Conservation (phyloP, 2,797 vertebrate species). For the Poecilia wingei region DNA sequence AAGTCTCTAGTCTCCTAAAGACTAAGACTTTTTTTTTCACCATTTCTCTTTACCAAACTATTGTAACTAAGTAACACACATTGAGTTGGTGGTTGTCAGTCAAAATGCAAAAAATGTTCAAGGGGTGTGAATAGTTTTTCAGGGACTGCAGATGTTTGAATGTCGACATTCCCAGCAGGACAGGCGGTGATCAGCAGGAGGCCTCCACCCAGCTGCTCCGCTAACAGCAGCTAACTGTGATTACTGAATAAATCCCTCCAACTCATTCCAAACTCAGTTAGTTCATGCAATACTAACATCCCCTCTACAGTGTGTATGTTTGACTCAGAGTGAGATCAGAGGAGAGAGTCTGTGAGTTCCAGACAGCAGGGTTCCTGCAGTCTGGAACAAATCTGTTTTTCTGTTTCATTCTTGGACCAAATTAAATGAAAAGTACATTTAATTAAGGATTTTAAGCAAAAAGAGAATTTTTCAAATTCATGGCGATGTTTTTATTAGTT, state of each 20-base stretch:
- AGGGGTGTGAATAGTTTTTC: background rate
- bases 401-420: background rate
- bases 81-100: background rate
- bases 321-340: conserved; percentile 36
- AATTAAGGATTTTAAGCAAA: background rate
- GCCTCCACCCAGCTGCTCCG: background rate
- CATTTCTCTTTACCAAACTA: background rate
- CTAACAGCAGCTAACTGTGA: background rate
- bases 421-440: background rate
- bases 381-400: background rate
- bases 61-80: background rate
- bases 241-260: background rate
- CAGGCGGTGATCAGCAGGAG: background rate
- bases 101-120: background rate
- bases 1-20: background rate
- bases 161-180: background rate
- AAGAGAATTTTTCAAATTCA: background rate
- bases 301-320: background rate
- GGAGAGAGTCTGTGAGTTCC: background rate
- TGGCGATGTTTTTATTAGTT: background rate
- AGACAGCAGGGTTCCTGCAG: background rate
- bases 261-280: conserved; percentile 1
- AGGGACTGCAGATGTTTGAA: background rate
- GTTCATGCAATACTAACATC: conserved; percentile 21
- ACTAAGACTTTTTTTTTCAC: background rate